Percentiles rank a stretch among this genome's conserved stretches.
Evolutionary conservation across 2,113 vertebrate genomes (phyloP).

Genomic region (Gnathonemus longibarbis): DNA sequence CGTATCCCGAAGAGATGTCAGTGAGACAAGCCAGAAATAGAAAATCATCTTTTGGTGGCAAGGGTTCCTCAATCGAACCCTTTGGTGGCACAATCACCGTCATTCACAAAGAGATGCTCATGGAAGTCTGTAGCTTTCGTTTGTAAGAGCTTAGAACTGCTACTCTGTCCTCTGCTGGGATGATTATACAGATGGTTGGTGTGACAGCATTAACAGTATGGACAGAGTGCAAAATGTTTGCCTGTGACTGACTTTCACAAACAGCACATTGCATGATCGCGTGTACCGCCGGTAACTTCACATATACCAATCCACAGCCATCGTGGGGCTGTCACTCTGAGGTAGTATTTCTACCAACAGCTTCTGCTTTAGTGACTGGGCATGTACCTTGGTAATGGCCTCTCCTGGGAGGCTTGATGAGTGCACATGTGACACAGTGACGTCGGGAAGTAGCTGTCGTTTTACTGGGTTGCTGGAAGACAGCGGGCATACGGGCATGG

Average conservation of each 20-base stretch:
- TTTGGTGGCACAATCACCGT: not conserved
- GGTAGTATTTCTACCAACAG: not conserved
- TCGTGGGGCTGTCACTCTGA: not conserved
- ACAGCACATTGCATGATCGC: not conserved
- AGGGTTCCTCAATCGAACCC: not conserved
- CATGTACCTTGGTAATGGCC: not conserved
- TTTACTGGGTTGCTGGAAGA: not conserved
- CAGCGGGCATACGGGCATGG: not conserved
- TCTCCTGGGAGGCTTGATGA: not conserved
- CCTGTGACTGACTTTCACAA: not conserved
- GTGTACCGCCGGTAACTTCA: not conserved
- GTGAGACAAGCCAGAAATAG: not conserved
- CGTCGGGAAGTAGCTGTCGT: not conserved
- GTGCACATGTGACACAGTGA: not conserved
- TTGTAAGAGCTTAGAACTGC: not conserved
- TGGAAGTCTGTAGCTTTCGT: not conserved
- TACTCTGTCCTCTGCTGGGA: not conserved
- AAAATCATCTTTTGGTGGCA: not conserved
- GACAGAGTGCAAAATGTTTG: not conserved
- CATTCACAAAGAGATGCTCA: not conserved
- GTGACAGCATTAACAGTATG: not conserved
- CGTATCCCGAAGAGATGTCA: not conserved
- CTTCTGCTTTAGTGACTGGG: not conserved
- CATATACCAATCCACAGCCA: not conserved
- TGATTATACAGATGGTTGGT: not conserved